A percentile compares a stretch with the other conserved stretches of the same genome.
Evolutionary conservation across 2,797 vertebrate species (phyloP).

Genomic region (Megalops cyprinoides): DNA sequence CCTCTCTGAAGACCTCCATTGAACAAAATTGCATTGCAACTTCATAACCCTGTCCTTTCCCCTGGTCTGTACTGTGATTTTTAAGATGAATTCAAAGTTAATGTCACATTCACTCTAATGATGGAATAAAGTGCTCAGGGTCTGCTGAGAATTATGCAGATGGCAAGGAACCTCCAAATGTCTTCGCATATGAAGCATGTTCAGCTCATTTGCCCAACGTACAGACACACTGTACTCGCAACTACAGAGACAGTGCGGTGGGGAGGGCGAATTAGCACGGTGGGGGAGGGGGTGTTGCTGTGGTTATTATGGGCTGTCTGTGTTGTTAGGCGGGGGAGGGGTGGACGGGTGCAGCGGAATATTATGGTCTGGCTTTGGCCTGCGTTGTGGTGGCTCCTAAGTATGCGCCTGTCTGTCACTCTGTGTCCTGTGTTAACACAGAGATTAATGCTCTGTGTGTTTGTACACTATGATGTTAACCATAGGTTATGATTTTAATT

Average conservation of each 20-base stretch:
- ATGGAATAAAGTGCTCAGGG: background rate
- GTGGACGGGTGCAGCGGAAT: constrained; percentile 47
- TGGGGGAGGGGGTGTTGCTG: constrained; percentile 56
- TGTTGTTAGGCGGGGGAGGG: constrained; percentile 40
- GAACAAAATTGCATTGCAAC: background rate
- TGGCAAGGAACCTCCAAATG: constrained; percentile 48
- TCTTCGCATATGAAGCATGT: constrained; percentile 60
- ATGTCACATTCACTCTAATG: background rate
- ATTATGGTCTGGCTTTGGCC: constrained; percentile 59
- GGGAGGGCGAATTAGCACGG: constrained; percentile 64
- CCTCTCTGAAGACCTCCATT: background rate
- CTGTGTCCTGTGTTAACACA: background rate
- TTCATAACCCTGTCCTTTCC: background rate
- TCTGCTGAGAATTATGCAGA: constrained; percentile 52
- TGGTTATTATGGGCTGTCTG: constrained; percentile 76
- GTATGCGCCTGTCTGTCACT: constrained; percentile 36
- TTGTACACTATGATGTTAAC: constrained; percentile 47
- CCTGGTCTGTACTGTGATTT: background rate
- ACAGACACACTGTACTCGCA: constrained; percentile 29
- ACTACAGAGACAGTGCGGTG: constrained; percentile 29
- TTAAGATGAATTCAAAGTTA: background rate
- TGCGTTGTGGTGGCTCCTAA: constrained; percentile 66
- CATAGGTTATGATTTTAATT: constrained; percentile 48
- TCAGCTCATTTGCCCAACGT: constrained; percentile 24
- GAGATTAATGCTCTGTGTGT: constrained; percentile 13